A percentile compares a stretch with the other conserved stretches of the same genome.
Evolutionary conservation across 2,113 vertebrate genomes (phyloP).

Genomic region (Myotis brandtii): DNA sequence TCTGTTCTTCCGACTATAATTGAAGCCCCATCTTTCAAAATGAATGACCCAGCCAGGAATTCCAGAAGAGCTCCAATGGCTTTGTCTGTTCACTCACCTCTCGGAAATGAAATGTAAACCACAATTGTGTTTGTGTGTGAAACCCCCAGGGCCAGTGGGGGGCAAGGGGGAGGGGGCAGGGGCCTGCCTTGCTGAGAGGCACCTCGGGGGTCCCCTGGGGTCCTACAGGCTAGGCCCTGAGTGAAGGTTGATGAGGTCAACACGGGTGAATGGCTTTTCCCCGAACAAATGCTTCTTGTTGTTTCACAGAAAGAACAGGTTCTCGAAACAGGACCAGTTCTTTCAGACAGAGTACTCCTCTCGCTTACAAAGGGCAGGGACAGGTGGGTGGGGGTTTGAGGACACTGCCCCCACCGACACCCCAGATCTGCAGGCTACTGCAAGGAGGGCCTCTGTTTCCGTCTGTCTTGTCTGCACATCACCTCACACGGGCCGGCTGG

Average conservation of each 20-base stretch:
- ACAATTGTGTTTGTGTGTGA: slow-evolving; percentile 72
- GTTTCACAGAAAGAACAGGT: slow-evolving; percentile 23
- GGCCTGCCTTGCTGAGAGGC: slow-evolving; percentile 45
- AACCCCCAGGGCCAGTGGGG: slow-evolving; percentile 9
- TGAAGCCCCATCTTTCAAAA: slow-evolving; percentile 69
- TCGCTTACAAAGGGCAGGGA: neutral
- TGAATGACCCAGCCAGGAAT: slow-evolving; percentile 69
- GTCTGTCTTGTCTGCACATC: neutral
- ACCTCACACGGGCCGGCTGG: neutral
- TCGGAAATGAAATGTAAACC: slow-evolving; percentile 70
- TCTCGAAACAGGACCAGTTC: slow-evolving; percentile 1
- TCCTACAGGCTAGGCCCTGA: slow-evolving; percentile 64
- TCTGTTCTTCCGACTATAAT: slow-evolving; percentile 59
- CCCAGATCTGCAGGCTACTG: neutral
- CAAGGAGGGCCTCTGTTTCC: neutral
- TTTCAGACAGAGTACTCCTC: slow-evolving; percentile 23
- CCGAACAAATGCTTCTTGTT: slow-evolving; percentile 56
- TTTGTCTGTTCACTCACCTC: slow-evolving; percentile 70
- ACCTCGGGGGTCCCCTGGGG: slow-evolving; percentile 64
- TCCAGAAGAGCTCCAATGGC: slow-evolving; percentile 69
- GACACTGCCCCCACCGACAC: neutral
- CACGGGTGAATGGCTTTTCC: slow-evolving; percentile 48
- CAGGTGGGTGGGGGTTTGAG: rapidly evolving
- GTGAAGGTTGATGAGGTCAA: slow-evolving; percentile 75
- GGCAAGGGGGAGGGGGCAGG: too few species aligned